Evolutionary conservation across 2,888 invertebrate species (phyloP).

Genomic region (Argynnis bischoffii): DNA sequence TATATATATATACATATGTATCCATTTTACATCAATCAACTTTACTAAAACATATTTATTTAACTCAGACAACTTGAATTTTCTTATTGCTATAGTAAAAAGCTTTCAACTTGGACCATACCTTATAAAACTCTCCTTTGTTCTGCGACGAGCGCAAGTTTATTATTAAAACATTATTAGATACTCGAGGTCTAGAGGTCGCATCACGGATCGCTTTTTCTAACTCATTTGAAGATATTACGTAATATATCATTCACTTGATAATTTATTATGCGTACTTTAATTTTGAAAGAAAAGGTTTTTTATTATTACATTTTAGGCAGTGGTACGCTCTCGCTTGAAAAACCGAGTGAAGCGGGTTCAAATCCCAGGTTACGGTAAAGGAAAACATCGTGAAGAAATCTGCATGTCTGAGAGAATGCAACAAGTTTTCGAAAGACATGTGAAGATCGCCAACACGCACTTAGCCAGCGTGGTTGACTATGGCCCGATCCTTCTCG

Average conservation of each 20-base stretch:
- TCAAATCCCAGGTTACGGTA: too few species aligned
- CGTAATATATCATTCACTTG: conserved; percentile 14
- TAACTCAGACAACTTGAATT: background rate
- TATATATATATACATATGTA: too few species aligned
- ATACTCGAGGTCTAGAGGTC: conserved; percentile 47
- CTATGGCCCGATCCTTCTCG: too few species aligned
- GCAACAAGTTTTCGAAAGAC: too few species aligned
- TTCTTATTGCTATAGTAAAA: background rate
- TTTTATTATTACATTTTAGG: background rate
- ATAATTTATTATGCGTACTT: conserved; percentile 9
- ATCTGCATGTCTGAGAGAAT: background rate
- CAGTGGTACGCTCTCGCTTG: too few species aligned
- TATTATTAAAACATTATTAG: conserved; percentile 76
- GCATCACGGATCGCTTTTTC: conserved; percentile 18
- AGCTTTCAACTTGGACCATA: conserved; percentile 40
- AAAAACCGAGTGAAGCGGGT: too few species aligned
- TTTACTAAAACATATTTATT: background rate
- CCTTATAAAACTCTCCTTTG: conserved; percentile 45
- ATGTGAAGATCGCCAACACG: too few species aligned
- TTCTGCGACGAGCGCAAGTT: conserved; percentile 53
- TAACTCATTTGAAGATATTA: conserved; percentile 12
- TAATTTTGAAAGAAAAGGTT: background rate
- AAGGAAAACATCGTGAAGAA: too few species aligned
- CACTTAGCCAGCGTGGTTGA: too few species aligned
- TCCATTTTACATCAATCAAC: background rate